Conservation (phyloP, 2,797 vertebrate genomes). For the Characodon lateralis region DNA sequence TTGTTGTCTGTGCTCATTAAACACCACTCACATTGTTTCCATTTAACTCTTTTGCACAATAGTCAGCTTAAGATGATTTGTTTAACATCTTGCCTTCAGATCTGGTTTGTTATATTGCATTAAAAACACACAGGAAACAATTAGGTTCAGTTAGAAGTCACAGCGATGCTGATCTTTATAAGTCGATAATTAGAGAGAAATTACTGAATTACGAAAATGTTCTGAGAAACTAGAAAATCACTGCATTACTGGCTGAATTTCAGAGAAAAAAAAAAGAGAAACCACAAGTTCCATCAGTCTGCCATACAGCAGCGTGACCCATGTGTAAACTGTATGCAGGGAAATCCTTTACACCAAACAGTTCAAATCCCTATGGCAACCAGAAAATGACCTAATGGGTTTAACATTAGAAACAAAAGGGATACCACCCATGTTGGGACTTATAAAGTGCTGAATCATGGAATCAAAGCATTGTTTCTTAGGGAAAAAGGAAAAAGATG, state of each 20-base stretch:
- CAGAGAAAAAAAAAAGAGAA: background rate
- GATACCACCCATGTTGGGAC: background rate
- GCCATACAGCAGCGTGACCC: conserved; percentile 5
- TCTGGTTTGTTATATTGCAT: background rate
- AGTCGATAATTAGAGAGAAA: background rate
- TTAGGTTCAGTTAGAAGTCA: background rate
- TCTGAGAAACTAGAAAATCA: background rate
- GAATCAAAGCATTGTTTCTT: background rate
- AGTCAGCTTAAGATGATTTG: background rate
- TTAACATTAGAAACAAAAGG: background rate
- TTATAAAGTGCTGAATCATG: conserved; percentile 37
- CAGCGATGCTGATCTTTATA: conserved; percentile 1
- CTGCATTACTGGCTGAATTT: background rate
- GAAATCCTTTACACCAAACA: conserved; percentile 1
- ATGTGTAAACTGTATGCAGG: background rate
- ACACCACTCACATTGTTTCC: background rate
- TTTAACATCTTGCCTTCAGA: background rate
- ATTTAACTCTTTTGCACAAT: background rate
- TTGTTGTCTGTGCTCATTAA: conserved; percentile 40
- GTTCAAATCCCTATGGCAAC: background rate
- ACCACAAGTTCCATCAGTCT: background rate
- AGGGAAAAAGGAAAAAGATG: background rate
- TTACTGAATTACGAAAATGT: no score
- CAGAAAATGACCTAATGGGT: conserved; percentile 1
- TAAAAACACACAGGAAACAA: background rate